Evolutionary conservation across 2,888 invertebrate genomes (phyloP).

Genomic region (Seira ritae): DNA sequence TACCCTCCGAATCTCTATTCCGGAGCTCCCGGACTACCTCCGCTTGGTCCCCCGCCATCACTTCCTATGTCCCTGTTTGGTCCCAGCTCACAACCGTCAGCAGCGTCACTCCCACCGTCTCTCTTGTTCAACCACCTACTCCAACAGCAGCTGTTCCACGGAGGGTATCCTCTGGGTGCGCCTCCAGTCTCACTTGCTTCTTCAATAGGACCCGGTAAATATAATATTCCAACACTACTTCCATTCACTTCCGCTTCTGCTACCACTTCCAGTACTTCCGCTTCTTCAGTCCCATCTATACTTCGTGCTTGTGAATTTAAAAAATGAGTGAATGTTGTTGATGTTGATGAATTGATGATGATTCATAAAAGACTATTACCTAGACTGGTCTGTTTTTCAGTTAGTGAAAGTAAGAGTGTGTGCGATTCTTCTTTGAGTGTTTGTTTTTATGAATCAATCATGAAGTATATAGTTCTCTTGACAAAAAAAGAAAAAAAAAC

Average conservation of each 20-base stretch:
- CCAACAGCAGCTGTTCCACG: constrained; percentile 74
- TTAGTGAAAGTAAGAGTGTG: constrained; percentile 34
- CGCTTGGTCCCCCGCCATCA: constrained; percentile 77
- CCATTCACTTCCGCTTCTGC: constrained; percentile 30
- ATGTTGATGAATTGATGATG: no score
- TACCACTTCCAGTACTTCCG: constrained; percentile 54
- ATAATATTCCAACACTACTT: constrained; percentile 45
- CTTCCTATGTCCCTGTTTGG: constrained; percentile 84
- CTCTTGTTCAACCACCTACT: constrained; percentile 74
- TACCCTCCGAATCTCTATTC: constrained; percentile 92
- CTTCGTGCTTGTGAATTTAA: constrained; percentile 51
- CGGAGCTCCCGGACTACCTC: constrained; percentile 76
- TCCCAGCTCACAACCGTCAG: constrained; percentile 75
- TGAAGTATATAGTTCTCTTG: no score
- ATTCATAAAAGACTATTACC: no score
- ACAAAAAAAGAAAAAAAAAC: constrained; percentile 31
- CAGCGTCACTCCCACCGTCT: constrained; percentile 76
- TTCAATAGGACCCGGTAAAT: constrained; percentile 74
- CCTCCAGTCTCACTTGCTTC: constrained; percentile 78
- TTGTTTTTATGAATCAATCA: no score
- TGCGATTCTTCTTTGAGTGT: constrained; percentile 10
- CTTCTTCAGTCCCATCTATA: constrained; percentile 39
- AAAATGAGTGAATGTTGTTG: constrained; percentile 62
- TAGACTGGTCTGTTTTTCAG: constrained; percentile 34
- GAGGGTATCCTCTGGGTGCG: constrained; percentile 71